Conservation (phyloP, 2,888 invertebrate species). For the Drosophila mimetica region DNA sequence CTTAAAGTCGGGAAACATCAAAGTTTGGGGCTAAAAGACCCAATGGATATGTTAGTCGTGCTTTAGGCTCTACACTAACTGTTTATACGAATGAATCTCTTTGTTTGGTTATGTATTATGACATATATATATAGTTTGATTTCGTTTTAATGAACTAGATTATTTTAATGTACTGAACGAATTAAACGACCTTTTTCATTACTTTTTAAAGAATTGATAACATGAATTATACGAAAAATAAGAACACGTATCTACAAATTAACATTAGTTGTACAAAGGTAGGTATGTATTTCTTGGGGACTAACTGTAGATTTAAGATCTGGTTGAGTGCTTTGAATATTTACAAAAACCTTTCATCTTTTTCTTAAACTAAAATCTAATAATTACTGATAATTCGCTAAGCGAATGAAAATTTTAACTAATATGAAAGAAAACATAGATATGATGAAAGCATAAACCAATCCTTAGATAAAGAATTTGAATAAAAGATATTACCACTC, state of each 20-base stretch:
- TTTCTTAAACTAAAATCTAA: too few species aligned
- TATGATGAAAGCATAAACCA: too few species aligned
- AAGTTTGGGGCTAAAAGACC: slow-evolving; percentile 64
- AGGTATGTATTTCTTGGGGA: too few species aligned
- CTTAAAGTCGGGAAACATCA: slow-evolving; percentile 60
- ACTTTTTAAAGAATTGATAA: background rate
- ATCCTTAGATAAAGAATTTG: too few species aligned
- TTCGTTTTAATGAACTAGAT: slow-evolving; percentile 21
- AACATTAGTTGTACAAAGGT: background rate
- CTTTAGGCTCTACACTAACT: slow-evolving; percentile 12
- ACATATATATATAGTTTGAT: slow-evolving; percentile 10
- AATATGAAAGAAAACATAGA: too few species aligned
- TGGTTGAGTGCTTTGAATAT: background rate
- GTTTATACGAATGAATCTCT: slow-evolving; percentile 2
- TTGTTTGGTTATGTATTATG: slow-evolving; percentile 17
- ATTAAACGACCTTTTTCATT: too few species aligned
- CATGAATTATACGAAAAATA: background rate
- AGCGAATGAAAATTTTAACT: background rate
- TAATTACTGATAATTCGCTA: background rate
- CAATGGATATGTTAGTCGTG: slow-evolving; percentile 65
- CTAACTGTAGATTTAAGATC: background rate
- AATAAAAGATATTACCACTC: too few species aligned
- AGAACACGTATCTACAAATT: background rate
- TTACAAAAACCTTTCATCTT: background rate
- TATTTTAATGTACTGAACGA: slow-evolving; percentile 1